Conservation (phyloP, 2,888 invertebrate species). For the Petrophora chlorosata region DNA sequence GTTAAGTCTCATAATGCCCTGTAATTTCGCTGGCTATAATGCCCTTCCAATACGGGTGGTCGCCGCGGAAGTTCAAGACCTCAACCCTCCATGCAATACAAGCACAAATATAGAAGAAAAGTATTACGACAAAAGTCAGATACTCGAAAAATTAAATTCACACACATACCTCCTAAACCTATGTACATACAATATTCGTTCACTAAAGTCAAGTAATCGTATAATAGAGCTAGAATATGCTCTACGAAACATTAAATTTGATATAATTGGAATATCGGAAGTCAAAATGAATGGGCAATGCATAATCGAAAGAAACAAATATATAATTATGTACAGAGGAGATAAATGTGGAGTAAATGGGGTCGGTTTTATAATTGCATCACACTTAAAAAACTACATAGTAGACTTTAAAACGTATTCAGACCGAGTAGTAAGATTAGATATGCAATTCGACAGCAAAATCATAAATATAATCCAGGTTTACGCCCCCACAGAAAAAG, state of each 20-base stretch:
- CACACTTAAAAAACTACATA: not conserved
- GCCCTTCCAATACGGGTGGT: no score
- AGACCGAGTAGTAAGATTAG: not conserved
- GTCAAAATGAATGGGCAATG: not conserved
- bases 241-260: not conserved
- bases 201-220: not conserved
- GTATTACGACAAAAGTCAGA: not conserved
- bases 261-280: not conserved
- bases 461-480: not conserved
- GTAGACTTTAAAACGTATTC: not conserved
- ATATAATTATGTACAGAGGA: not conserved
- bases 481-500: not conserved
- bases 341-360: not conserved
- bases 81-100: not conserved
- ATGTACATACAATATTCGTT: not conserved
- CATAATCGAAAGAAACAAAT: not conserved
- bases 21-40: no score
- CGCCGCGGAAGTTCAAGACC: conserved; percentile 3
- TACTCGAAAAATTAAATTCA: not conserved
- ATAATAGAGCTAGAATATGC: not conserved
- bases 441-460: not conserved
- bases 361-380: not conserved
- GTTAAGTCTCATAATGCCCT: no score
- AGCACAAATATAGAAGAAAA: not conserved
- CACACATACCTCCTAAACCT: no score